Evolutionary conservation across 2,113 vertebrate genomes (phyloP), one percentile per base, ranked within the genome.

Genomic region (Callipepla californica): DNA sequence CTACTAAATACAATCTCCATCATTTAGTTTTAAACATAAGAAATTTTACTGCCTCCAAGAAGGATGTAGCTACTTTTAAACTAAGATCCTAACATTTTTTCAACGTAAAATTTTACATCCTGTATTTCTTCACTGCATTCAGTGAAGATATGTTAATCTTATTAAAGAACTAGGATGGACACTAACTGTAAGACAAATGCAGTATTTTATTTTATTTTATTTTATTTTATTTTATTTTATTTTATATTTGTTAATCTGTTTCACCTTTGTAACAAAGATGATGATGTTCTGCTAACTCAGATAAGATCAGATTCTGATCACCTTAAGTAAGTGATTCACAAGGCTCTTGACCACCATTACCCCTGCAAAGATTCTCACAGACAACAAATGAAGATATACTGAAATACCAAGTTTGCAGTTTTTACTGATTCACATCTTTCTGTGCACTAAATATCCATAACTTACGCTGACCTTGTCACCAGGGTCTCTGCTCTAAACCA

Each of bases 21-120:
- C 17, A 65, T 80, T 93, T 80, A n/a, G n/a, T 53, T 94, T 76
- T 62, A 93, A 95, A 58, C 7, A 40, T 19, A 76, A 74, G n/a
- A 51, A 26, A 79, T 50, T 28, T 66, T 4, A 36, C 20, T 76
- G 87, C 55, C 50, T 66, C 30, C 36, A 23, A 87, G n/a, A 68
- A 62, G n/a, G n/a, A 73, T 28, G 7, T 48, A 69, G n/a, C 10
- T 69, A 34, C 77, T 72, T 80, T 66, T 74, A 30, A 45, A 63
- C 67, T 66, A 48, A 48, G 45, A 50, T 73, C 76, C n/a, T 83
- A 50, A 50, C 28, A 67, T 78, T 3, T 45, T 85, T 89, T 58
- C 55, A 44, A 28, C 75, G 57, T 26, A 85, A 81, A 74, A 72
- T 55, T 51, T 36, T 73, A 58, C 7, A 48, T 73, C 32, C 18